Conservation (phyloP, 37 sponge, comb jelly and placozoan genomes). For the Ianthella basta region DNA sequence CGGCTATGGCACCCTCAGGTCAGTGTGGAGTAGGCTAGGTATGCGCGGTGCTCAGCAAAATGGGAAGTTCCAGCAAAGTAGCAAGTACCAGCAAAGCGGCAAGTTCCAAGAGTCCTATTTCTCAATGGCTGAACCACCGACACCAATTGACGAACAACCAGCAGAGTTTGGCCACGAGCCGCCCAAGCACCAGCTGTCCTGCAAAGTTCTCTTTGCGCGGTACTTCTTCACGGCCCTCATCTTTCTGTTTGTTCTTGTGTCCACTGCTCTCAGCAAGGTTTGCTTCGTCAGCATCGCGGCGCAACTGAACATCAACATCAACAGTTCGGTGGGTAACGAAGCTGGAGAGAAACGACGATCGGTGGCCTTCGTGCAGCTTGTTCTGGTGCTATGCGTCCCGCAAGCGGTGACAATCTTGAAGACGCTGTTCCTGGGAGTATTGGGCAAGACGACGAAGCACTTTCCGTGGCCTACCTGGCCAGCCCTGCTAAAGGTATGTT, state of each 20-base stretch:
- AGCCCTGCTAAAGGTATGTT: constrained; percentile 16
- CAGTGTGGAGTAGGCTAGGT: too few relatives aligned
- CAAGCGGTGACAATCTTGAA: constrained; percentile 15
- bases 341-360: background rate
- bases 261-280: background rate
- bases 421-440: constrained; percentile 15
- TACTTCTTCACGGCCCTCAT: background rate
- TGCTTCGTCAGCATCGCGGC: constrained; percentile 11
- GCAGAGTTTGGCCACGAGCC: background rate
- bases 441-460: constrained; percentile 3
- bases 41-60: too few relatives aligned
- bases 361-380: constrained; percentile 15
- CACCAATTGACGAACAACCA: background rate
- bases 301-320: background rate
- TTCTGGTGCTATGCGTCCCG: background rate
- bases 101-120: too few relatives aligned
- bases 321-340: background rate
- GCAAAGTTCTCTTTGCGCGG: too few relatives aligned
- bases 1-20: too few relatives aligned
- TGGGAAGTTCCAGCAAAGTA: too few relatives aligned
- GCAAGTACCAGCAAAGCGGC: too few relatives aligned
- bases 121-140: too few relatives aligned
- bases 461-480: constrained; percentile 17
- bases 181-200: too few relatives aligned
- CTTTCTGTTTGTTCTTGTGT: background rate